Base-by-base conservation (phyloP, 2,888 invertebrate species). In the Nomada fucata region DNA sequence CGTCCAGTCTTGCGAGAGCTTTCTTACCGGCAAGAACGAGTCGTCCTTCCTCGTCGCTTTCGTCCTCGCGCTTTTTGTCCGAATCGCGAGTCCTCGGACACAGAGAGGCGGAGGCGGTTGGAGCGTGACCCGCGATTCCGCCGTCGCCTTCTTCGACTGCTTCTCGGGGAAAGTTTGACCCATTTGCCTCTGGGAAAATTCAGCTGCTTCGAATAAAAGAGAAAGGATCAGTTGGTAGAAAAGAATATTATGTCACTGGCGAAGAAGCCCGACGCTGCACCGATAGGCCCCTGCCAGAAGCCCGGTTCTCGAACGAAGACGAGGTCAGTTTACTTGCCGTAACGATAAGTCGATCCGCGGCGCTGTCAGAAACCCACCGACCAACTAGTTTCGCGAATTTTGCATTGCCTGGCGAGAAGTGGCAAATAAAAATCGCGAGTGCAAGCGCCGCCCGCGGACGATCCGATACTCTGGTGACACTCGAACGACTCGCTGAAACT, bases 1-100 rank as follows among this genome's bases (percentile, higher is more conserved):
- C 91, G 91, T 89, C 88, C 91, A 91, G 92, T 92, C 91, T 91
- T 85, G 88, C 88, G 87, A 90, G 89, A 91, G 88, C 90, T 91
- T 91, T 89, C 91, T 89, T 83, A 82, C 89, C 83, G 87, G 84
- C 71, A 86, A 87, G 84, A 87, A 86, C 88, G 81, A 75, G 78
- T 81, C 60, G 57, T 60, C 60, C 57, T 53, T 55, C 50, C 36
- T n/a, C 18, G 13, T 26, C 26, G 20, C 23, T 26, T 64, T 29
- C 42, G 29, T 36, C 36, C 36, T 53, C 65, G 23, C 63, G 52
- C 53, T 59, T 78, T 55, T 72, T 68, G 63, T 57, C 60, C 65
- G 20, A 71, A 69, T 65, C 64, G 71, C 36, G 36, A 5, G 26
- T 50, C n/a, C 70, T 18, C 57, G 29, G 23, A 36, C 5, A 36